Percentiles rank a stretch among this genome's conserved stretches.
Evolutionary conservation across 2,797 vertebrate genomes (phyloP).

Genomic region (Oryzias sinensis): DNA sequence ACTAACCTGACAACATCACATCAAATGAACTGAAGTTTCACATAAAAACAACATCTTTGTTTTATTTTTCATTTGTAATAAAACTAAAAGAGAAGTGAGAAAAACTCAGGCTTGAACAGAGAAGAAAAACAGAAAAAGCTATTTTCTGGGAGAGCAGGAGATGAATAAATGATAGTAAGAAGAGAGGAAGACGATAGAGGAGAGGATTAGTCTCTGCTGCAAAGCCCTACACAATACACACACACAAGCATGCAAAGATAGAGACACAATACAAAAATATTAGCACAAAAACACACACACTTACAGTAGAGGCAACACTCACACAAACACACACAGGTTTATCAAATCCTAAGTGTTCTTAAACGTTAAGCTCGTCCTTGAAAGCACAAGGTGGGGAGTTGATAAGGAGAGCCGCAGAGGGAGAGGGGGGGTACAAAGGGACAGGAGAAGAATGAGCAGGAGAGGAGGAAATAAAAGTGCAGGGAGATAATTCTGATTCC

Average conservation of each 20-base stretch:
- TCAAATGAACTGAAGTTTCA: too few relatives aligned
- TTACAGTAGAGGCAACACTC: neutral
- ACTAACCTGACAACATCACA: too few relatives aligned
- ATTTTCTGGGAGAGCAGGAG: conserved; percentile 7
- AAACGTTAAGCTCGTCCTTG: conserved; percentile 73
- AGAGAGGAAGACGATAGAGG: conserved; percentile 47
- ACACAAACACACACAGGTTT: conserved; percentile 38
- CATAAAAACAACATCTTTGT: neutral
- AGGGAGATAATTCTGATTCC: conserved; percentile 66
- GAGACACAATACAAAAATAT: conserved; percentile 16
- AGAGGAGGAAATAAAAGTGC: conserved; percentile 31
- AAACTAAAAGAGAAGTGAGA: neutral
- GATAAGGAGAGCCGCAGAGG: conserved; percentile 66
- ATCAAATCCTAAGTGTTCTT: conserved; percentile 54
- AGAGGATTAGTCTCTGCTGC: conserved; percentile 59
- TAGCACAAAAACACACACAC: conserved; percentile 14
- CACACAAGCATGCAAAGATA: conserved; percentile 11
- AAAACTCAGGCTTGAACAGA: conserved; percentile 1
- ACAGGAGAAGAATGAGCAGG: conserved; percentile 38
- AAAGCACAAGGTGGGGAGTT: conserved; percentile 76
- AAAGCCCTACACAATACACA: conserved; percentile 31
- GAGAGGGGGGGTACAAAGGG: conserved; percentile 26
- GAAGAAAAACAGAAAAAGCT: conserved; percentile 4
- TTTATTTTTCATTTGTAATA: neutral
- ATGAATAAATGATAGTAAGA: conserved; percentile 58